phyloP scores from a whole-genome alignment of 2,888 invertebrate species.

The Xylota segnis region DNA sequence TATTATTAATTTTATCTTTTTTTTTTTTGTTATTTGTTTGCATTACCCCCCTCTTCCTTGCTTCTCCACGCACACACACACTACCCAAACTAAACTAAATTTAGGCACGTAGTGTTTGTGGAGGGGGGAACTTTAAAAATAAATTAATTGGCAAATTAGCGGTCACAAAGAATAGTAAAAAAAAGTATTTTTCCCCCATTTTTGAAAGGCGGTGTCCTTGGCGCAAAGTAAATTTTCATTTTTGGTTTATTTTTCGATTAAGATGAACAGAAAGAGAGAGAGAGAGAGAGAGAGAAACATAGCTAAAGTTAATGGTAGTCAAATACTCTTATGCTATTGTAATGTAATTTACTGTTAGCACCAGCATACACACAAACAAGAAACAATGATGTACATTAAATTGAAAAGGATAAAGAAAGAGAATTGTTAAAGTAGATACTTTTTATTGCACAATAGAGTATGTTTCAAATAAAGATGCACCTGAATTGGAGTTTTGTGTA shows the following conservation, averaged over 20 bases:
- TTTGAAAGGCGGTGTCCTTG: conserved; percentile 19
- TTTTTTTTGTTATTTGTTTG: conserved; percentile 11
- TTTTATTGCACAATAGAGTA: conserved; percentile 75
- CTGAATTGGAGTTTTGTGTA: conserved; percentile 60
- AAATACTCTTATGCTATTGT: conserved; percentile 35
- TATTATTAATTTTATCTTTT: conserved; percentile 34
- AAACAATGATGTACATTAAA: conserved; percentile 54
- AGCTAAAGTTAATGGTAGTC: conserved; percentile 6
- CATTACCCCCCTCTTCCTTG: neutral
- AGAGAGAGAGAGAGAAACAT: too few species aligned
- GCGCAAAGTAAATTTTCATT: neutral
- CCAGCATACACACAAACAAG: conserved; percentile 18
- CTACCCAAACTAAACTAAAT: conserved; percentile 6
- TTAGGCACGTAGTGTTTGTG: conserved; percentile 12
- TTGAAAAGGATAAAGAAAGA: conserved; percentile 23
- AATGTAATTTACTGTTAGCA: conserved; percentile 30
- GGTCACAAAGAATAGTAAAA: neutral
- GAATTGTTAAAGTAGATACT: conserved; percentile 63
- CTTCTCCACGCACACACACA: conserved; percentile 16
- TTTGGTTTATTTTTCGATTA: neutral
- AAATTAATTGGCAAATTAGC: conserved; percentile 1
- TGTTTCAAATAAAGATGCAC: conserved; percentile 73
- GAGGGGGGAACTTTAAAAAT: conserved; percentile 6
- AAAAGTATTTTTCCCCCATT: neutral
- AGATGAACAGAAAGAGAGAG: neutral